Evolutionary conservation across 2,113 vertebrate genomes (phyloP).

Genomic region (Dryoscopus gambensis): DNA sequence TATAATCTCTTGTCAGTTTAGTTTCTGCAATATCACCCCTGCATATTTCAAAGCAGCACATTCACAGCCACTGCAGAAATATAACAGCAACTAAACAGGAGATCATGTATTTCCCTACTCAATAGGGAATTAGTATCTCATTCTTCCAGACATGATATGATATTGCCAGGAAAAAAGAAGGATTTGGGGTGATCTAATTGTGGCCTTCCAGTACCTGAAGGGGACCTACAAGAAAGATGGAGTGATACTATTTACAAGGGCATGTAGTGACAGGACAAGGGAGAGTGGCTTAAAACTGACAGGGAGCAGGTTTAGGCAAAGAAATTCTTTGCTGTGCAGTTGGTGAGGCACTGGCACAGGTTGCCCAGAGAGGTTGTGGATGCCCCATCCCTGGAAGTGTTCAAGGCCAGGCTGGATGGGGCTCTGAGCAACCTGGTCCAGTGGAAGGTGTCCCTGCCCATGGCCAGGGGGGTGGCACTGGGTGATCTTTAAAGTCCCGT

Average conservation of each 20-base stretch:
- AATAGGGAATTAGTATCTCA: background rate
- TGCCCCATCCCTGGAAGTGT: too few relatives aligned
- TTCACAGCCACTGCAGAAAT: background rate
- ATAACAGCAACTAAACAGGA: background rate
- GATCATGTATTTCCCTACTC: background rate
- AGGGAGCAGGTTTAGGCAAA: background rate
- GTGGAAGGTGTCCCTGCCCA: background rate
- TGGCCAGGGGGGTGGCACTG: background rate
- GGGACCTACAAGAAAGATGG: background rate
- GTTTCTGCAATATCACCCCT: background rate
- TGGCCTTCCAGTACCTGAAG: background rate
- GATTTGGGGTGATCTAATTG: fast-evolving
- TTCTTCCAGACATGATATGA: background rate
- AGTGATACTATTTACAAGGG: background rate
- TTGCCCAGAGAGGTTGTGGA: background rate
- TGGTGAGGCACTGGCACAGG: background rate
- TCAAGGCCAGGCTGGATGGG: too few relatives aligned
- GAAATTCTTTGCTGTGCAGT: background rate
- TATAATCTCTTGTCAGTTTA: background rate
- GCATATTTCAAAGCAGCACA: background rate
- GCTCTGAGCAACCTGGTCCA: too few relatives aligned
- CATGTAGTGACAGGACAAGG: background rate
- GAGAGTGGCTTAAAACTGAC: background rate
- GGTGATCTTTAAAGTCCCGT: background rate
- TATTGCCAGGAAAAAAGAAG: background rate